Evolutionary conservation across 23 tunicate species (phyloP).

Genomic region (Phallusia fumigata): DNA sequence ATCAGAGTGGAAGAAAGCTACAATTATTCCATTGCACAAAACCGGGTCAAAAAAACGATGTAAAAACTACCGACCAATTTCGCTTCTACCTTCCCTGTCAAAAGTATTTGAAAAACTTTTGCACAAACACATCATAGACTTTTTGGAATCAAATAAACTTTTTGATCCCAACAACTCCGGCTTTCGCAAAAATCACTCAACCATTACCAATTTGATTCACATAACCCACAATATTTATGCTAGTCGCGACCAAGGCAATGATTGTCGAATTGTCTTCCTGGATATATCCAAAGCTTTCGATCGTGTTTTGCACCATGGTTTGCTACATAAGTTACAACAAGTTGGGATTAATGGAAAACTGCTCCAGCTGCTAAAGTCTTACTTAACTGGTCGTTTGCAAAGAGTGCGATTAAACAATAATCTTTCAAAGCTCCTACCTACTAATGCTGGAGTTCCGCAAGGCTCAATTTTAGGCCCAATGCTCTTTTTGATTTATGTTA

Average conservation of each 20-base stretch:
- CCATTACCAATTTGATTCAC: no score
- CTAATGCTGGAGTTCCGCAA: conserved; percentile 10
- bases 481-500: background rate
- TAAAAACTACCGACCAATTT: conserved; percentile 25
- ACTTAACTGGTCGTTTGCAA: background rate
- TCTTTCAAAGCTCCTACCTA: background rate
- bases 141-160: background rate
- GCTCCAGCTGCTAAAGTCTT: background rate
- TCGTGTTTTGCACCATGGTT: conserved; percentile 11
- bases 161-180: no score
- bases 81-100: conserved; percentile 16
- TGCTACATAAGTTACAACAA: conserved; percentile 7
- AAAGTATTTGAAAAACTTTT: conserved; percentile 39
- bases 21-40: conserved; percentile 18
- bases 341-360: background rate
- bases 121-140: background rate
- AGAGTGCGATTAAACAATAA: background rate
- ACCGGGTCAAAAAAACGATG: conserved; percentile 21
- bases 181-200: no score
- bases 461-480: background rate
- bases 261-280: background rate
- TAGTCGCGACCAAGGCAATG: conserved; percentile 6
- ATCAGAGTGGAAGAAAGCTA: conserved; percentile 1
- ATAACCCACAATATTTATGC: background rate
- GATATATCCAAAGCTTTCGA: conserved; percentile 8